These are phyloP conservation scores for Anomalospiza imberbis DNA, from an alignment of 2,797 vertebrate genomes.

Conservation along the genomic window DNA sequence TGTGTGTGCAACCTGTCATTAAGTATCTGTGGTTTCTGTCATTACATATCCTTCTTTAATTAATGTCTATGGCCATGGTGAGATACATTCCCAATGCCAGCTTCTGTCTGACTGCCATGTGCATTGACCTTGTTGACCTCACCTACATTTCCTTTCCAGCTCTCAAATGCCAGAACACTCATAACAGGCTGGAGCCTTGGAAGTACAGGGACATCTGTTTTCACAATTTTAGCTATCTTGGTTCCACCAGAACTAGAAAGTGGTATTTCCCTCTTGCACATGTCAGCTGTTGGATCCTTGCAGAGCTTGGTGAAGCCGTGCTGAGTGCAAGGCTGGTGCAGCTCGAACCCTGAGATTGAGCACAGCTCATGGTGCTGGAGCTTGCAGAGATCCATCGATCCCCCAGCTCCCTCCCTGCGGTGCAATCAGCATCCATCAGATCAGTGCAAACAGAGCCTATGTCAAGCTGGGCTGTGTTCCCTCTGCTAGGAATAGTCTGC, in stretches of 20 bases:
- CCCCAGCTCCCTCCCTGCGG: rapidly evolving
- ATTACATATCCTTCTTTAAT: not conserved
- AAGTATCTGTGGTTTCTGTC: not conserved
- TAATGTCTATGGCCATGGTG: not conserved
- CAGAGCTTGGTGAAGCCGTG: rapidly evolving
- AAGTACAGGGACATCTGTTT: not conserved
- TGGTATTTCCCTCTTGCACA: rapidly evolving
- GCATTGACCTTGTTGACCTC: not conserved
- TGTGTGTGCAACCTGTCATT: not conserved
- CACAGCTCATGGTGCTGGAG: rapidly evolving
- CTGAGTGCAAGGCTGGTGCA: not conserved
- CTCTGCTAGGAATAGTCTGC: not conserved
- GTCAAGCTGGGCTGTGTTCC: not conserved
- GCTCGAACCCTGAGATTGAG: not conserved
- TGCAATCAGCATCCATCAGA: not conserved
- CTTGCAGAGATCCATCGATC: not conserved
- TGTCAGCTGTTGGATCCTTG: not conserved
- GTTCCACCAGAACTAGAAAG: not conserved
- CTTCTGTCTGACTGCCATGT: not conserved
- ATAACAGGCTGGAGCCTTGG: not conserved
- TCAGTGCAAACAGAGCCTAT: not conserved
- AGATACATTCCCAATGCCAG: not conserved
- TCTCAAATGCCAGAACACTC: not conserved
- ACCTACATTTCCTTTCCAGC: not conserved
- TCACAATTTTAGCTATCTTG: not conserved